Evolutionary conservation across 2,797 vertebrate genomes (phyloP).

Genomic region (Crocidura indochinensis): DNA sequence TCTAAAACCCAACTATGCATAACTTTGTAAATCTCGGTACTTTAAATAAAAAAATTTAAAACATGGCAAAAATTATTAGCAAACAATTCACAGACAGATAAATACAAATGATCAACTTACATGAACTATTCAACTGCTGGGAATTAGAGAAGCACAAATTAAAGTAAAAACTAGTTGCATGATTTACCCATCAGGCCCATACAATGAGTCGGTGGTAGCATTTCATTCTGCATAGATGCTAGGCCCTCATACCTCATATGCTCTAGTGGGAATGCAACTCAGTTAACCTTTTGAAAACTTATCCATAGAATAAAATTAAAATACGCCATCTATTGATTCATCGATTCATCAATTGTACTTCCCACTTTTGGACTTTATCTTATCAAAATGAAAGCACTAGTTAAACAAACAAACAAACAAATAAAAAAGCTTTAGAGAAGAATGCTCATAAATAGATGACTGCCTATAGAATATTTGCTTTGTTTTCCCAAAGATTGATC

Average conservation of each 20-base stretch:
- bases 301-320: slow-evolving; percentile 49
- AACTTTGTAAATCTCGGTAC: too few species aligned
- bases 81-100: not conserved
- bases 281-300: slow-evolving; percentile 24
- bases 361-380: slow-evolving; percentile 42
- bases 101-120: not conserved
- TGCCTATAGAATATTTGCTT: not conserved
- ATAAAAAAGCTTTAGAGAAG: not conserved
- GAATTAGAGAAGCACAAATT: not conserved
- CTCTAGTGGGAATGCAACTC: not conserved
- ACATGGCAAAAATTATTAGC: not conserved
- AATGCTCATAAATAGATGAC: not conserved
- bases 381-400: slow-evolving; percentile 55
- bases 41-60: not conserved
- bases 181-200: not conserved
- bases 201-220: not conserved
- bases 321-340: slow-evolving; percentile 18
- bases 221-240: not conserved
- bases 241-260: rapidly evolving
- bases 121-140: not conserved
- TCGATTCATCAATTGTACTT: slow-evolving; percentile 27
- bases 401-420: slow-evolving; percentile 64
- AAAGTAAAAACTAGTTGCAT: not conserved
- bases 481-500: not conserved
- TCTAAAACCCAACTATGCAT: too few species aligned